A percentile compares a stretch with the other conserved stretches of the same genome.
Conservation (phyloP, 2,113 vertebrate species). For the Meriones unguiculatus region DNA sequence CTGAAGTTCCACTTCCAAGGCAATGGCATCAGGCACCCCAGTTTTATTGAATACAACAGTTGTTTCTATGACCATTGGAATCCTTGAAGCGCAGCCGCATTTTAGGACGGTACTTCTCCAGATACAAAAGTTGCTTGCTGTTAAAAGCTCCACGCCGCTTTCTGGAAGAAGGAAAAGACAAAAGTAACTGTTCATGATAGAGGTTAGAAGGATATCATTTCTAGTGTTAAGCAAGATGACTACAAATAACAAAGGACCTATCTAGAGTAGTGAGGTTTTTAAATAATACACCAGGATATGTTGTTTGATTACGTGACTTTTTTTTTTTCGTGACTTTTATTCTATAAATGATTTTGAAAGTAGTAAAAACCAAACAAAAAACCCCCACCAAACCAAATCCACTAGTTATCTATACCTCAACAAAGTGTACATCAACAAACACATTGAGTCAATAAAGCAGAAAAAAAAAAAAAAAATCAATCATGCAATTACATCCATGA, state of each 20-base stretch:
- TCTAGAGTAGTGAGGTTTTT: neutral
- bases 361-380: neutral
- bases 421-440: neutral
- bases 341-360: neutral
- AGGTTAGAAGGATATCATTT: neutral
- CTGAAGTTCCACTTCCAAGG: slow-evolving; percentile 83
- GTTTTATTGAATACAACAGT: slow-evolving; percentile 98
- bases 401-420: neutral
- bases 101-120: slow-evolving; percentile 99
- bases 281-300: neutral
- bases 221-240: neutral
- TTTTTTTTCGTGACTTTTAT: neutral
- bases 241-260: neutral
- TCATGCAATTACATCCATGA: neutral
- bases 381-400: too few relatives aligned
- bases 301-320: neutral
- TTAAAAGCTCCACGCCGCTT: slow-evolving; percentile 99
- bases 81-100: slow-evolving; percentile 99
- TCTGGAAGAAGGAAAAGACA: slow-evolving; percentile 84
- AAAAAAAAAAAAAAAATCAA: neutral
- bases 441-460: neutral
- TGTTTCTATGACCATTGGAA: slow-evolving; percentile 98
- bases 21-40: slow-evolving; percentile 83
- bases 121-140: slow-evolving; percentile 98
- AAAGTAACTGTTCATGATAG: neutral